phyloP scores from a whole-genome alignment of 30 jellyfish, hydroid and myxozoan genomes.

The Chrysaora quinquecirrha region DNA sequence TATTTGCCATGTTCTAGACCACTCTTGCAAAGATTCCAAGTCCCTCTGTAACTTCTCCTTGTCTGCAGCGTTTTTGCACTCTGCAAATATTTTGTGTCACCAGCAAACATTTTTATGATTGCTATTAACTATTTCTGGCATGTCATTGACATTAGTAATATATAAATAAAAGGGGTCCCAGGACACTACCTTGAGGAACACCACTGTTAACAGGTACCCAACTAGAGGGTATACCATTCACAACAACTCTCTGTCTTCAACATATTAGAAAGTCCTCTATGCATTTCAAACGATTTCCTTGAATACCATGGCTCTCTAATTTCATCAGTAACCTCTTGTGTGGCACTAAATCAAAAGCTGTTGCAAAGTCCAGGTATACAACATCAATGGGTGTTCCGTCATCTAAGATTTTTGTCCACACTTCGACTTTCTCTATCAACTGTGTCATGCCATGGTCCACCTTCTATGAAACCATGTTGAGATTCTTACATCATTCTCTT shows the following conservation, averaged over 20 bases:
- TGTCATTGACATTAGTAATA: constrained; percentile 26
- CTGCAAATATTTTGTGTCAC: constrained; percentile 43
- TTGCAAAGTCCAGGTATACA: constrained; percentile 60
- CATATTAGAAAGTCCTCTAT: constrained; percentile 40
- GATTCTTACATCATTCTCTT: constrained; percentile 25
- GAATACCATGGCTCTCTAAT: constrained; percentile 32
- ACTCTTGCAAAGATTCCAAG: constrained; percentile 28
- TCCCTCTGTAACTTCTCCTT: constrained; percentile 12
- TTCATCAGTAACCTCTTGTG: constrained; percentile 44
- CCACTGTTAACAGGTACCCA: constrained; percentile 58
- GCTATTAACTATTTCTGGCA: constrained; percentile 37
- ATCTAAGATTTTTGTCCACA: constrained; percentile 47
- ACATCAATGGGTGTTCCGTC: constrained; percentile 47
- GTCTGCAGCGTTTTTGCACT: constrained; percentile 38
- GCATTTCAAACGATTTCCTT: constrained; percentile 29
- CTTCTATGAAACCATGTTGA: constrained; percentile 49
- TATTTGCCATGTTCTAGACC: constrained; percentile 18
- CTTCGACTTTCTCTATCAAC: constrained; percentile 40
- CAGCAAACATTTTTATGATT: constrained; percentile 34
- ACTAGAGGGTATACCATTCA: constrained; percentile 33
- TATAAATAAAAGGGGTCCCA: constrained; percentile 49
- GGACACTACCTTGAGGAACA: constrained; percentile 54
- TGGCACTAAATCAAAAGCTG: constrained; percentile 61
- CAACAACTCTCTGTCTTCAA: constrained; percentile 34
- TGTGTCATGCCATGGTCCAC: constrained; percentile 49